Evolutionary conservation across 2,113 vertebrate genomes (phyloP), one percentile per base, ranked within the genome.

Genomic region (Megaceryle maxima): DNA sequence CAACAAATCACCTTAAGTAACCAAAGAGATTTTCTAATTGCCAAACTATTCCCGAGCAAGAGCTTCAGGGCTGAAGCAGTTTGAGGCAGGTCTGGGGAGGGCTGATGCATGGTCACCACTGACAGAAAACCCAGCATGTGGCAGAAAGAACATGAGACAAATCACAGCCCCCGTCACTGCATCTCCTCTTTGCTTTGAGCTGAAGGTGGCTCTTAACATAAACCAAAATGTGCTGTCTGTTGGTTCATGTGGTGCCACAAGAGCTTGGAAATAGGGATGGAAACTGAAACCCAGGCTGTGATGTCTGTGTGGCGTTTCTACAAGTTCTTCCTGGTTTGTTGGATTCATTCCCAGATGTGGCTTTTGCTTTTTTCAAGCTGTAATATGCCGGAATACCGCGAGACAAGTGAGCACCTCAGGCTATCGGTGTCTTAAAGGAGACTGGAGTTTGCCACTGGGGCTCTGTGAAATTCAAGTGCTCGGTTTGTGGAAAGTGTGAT

Each of bases 1-100:
- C 39, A 51, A 59, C 62, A 55, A 67, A 72, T 60, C 68, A 81
- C 37, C 62, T 31, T 39, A 72, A 80, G 62, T 13, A 55, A 83
- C 43, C 62, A 25, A 31, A 59, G 70, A 41, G 56, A 55, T 75
- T 68, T 92, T 90, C 50, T 93, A 86, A 91, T 74, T 56, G 78
- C 92, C 73, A 67, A 83, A 90, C 80, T 88, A 79, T 57, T 91
- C 90, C 91, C 94, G 76, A 72, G 84, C n/a, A 69, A 91, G 91
- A 79, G 84, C 56, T 66, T 13, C 2, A 3, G 78, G 64, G 77
- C 70, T 44, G 26, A 19, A 59, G 78, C 53, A 37, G 29, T 39
- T 74, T 13, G 57, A 29, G 76, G 31, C 41, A 15, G 17, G 73
- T 31, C 60, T 37, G 28, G 74, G 74, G 31, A 16, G 35, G 56